Evolutionary conservation across 2,113 vertebrate genomes (phyloP).

Genomic region (Natator depressus): DNA sequence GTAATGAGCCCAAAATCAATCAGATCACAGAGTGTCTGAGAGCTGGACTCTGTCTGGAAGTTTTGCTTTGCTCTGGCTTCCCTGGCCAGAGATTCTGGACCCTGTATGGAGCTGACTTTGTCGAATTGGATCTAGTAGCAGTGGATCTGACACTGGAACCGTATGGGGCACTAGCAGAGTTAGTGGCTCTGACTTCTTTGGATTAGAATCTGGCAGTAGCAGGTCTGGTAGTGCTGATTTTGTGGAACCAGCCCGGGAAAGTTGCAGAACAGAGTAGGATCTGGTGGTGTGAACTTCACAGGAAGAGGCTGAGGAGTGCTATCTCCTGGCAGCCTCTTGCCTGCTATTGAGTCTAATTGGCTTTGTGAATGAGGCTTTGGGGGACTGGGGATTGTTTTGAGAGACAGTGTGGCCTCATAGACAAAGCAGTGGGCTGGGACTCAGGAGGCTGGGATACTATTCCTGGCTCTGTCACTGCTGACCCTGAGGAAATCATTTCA

Average conservation of each 20-base stretch:
- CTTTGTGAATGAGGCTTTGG: background rate
- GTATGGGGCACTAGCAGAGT: background rate
- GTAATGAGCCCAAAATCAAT: background rate
- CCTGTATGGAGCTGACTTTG: background rate
- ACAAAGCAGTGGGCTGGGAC: background rate
- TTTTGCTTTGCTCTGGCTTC: background rate
- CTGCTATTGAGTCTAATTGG: background rate
- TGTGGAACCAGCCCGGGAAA: background rate
- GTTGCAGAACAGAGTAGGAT: background rate
- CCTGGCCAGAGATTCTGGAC: background rate
- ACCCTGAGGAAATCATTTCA: background rate
- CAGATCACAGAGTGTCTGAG: background rate
- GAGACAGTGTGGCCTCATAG: background rate
- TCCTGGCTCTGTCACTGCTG: background rate
- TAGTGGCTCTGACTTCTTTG: background rate
- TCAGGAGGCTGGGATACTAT: background rate
- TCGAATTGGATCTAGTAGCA: background rate
- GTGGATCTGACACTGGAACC: background rate
- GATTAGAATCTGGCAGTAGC: background rate
- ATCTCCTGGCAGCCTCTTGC: background rate
- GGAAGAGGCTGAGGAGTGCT: background rate
- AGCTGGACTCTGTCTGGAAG: background rate
- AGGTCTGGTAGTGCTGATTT: background rate
- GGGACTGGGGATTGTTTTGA: background rate
- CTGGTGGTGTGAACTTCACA: background rate